These are phyloP conservation scores for Spizella passerina DNA, from an alignment of 2,797 vertebrate species.

Conservation along the genomic window DNA sequence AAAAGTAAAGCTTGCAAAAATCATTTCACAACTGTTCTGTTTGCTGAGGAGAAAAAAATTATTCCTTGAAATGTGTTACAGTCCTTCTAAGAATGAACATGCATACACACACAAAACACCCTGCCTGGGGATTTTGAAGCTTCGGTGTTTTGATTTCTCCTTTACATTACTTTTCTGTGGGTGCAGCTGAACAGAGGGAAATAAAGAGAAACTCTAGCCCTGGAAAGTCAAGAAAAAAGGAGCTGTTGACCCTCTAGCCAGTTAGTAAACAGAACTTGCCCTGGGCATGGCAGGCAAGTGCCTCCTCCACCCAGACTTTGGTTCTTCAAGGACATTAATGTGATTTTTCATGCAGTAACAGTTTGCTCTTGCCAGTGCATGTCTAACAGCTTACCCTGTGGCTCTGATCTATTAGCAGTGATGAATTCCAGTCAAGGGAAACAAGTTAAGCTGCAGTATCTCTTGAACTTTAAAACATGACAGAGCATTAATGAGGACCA, in stretches of 20 bases:
- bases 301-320: not conserved
- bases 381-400: constrained; percentile 24
- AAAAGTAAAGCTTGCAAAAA: constrained; percentile 34
- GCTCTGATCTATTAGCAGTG: constrained; percentile 29
- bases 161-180: not conserved
- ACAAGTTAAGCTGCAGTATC: constrained; percentile 14
- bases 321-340: constrained; percentile 17
- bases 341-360: constrained; percentile 35
- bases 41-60: not conserved
- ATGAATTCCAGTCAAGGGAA: constrained; percentile 28
- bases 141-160: not conserved
- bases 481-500: not conserved
- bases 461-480: constrained; percentile 25
- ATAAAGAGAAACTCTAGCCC: not conserved
- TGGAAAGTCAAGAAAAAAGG: not conserved
- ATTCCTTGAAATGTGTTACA: not conserved
- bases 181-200: not conserved
- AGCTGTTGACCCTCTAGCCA: not conserved
- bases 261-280: not conserved
- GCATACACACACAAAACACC: not conserved
- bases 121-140: not conserved
- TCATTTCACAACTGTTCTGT: not conserved
- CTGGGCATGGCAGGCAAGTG: not conserved
- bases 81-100: not conserved
- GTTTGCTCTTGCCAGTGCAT: constrained; percentile 19